Percentiles rank a stretch among this genome's conserved stretches.
These are phyloP conservation scores for Xylocopa sonorina DNA, from an alignment of 1,140 invertebrate species.

Conservation along the genomic window DNA sequence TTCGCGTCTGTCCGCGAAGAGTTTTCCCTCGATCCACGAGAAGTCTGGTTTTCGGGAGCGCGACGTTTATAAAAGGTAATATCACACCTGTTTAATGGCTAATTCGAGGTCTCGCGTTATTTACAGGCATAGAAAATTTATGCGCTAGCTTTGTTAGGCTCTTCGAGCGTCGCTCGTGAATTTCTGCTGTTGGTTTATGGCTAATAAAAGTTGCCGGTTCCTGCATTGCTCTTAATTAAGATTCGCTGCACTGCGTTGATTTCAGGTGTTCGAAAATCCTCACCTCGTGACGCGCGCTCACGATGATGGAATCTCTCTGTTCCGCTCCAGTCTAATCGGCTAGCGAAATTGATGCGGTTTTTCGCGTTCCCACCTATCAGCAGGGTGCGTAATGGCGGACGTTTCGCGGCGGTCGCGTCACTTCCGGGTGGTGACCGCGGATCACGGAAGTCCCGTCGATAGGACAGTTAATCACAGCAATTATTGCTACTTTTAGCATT, in stretches of 20 bases:
- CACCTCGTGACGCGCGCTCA: background rate
- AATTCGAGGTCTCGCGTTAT: background rate
- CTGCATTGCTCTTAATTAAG: background rate
- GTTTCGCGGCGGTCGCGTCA: constrained; percentile 12
- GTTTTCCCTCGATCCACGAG: too few species aligned
- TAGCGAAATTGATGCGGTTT: constrained; percentile 21
- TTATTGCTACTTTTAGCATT: constrained; percentile 48
- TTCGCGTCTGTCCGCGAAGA: too few species aligned
- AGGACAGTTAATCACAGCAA: constrained; percentile 49
- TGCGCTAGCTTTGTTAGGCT: too few species aligned
- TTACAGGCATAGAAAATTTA: too few species aligned
- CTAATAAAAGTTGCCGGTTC: background rate
- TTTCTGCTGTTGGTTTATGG: background rate
- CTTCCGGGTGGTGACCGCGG: constrained; percentile 17
- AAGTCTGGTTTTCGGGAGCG: too few species aligned
- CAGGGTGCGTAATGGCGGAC: background rate
- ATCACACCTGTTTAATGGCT: too few species aligned
- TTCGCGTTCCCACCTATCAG: background rate
- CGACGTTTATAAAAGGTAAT: background rate
- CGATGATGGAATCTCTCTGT: background rate
- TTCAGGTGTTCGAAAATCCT: background rate
- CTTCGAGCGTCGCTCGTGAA: background rate
- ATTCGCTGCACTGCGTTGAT: background rate
- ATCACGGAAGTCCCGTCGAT: constrained; percentile 27
- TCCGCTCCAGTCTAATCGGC: background rate